Evolutionary conservation across 2,113 vertebrate species (phyloP).

Genomic region (Neogobius melanostomus): DNA sequence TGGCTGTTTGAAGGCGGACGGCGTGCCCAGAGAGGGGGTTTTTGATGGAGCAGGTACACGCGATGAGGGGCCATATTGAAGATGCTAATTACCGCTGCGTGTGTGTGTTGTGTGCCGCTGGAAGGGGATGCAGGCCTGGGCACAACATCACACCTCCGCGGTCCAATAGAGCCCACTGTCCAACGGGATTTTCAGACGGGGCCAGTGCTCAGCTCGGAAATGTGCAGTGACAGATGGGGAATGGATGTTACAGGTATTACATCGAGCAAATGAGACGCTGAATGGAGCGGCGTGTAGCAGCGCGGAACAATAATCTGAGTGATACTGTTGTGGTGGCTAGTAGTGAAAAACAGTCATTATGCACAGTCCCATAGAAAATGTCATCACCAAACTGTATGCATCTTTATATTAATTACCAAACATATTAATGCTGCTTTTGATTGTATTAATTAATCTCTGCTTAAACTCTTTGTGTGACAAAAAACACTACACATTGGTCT

Average conservation of each 20-base stretch:
- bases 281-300: neutral
- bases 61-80: conserved; percentile 66
- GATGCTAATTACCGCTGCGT: conserved; percentile 68
- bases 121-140: conserved; percentile 55
- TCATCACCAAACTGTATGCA: too few species aligned
- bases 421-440: too few species aligned
- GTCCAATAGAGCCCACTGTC: conserved; percentile 42
- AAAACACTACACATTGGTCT: too few species aligned
- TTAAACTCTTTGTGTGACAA: too few species aligned
- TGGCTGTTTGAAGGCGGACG: conserved; percentile 64
- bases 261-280: neutral
- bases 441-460: too few species aligned
- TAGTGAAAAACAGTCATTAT: too few species aligned
- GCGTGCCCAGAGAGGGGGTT: conserved; percentile 46
- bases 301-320: neutral
- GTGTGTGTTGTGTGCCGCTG: conserved; percentile 52
- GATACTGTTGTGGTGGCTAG: too few species aligned
- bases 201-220: conserved; percentile 32
- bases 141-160: conserved; percentile 38
- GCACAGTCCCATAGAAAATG: too few species aligned
- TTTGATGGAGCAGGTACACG: conserved; percentile 72
- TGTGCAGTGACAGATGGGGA: conserved; percentile 10
- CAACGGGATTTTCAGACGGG: conserved; percentile 49
- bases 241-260: conserved; percentile 1
- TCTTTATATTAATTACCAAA: too few species aligned